These are phyloP conservation scores for Nesidiocoris tenuis DNA, from an alignment of 2,888 invertebrate species.

Conservation along the genomic window DNA sequence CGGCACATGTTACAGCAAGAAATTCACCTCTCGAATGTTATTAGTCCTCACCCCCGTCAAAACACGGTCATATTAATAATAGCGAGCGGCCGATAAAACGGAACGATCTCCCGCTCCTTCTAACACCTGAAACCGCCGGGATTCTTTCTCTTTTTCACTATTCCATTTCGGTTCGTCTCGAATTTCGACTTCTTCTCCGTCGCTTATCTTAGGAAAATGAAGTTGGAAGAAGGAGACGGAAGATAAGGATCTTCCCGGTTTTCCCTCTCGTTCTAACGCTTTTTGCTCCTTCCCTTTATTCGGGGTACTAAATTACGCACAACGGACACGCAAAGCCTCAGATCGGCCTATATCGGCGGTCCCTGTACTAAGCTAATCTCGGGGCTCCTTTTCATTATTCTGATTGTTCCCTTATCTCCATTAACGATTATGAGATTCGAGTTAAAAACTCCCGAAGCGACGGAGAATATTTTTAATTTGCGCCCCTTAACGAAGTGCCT, in stretches of 20 bases:
- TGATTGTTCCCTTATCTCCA: constrained; percentile 16
- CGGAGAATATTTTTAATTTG: no score
- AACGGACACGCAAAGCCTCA: constrained; percentile 29
- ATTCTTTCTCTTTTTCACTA: constrained; percentile 17
- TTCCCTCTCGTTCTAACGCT: not conserved
- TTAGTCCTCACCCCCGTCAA: constrained; percentile 15
- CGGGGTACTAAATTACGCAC: constrained; percentile 12
- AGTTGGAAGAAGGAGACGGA: not conserved
- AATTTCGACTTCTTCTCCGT: not conserved
- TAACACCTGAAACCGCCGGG: not conserved
- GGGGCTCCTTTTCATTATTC: constrained; percentile 11
- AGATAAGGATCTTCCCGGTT: not conserved
- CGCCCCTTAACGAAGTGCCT: no score
- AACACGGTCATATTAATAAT: constrained; percentile 32
- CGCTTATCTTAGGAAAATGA: not conserved
- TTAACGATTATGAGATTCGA: no score
- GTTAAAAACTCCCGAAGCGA: no score
- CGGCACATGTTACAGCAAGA: not conserved
- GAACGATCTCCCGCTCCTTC: not conserved
- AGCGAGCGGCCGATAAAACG: constrained; percentile 11
- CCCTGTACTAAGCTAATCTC: not conserved
- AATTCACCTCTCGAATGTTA: not conserved
- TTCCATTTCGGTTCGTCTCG: constrained; percentile 3
- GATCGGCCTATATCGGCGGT: not conserved
- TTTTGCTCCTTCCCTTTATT: not conserved